These are phyloP conservation scores for Sinodicranocentrus sp. DNA, from an alignment of 2,888 invertebrate genomes.

Conservation along the genomic window DNA sequence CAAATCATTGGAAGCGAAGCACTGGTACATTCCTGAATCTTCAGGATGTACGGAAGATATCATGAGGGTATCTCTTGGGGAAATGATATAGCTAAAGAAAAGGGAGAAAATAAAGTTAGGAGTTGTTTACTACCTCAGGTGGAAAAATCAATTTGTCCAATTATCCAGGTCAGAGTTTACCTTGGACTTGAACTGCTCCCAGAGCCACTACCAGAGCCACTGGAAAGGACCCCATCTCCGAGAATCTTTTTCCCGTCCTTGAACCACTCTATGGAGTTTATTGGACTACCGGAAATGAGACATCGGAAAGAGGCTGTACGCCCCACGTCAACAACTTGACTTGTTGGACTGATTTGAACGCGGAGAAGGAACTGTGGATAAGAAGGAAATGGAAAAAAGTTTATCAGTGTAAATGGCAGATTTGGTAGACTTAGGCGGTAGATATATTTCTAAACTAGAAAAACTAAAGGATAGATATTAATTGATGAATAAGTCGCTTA, in stretches of 20 bases:
- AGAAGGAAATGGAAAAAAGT: neutral
- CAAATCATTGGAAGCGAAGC: conserved; percentile 90
- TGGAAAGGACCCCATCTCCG: conserved; percentile 79
- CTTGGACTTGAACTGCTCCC: conserved; percentile 51
- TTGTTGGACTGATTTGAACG: conserved; percentile 83
- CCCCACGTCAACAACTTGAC: conserved; percentile 88
- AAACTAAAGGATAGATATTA: no score
- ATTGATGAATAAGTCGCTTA: no score
- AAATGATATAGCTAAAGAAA: conserved; percentile 67
- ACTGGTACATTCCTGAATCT: conserved; percentile 94
- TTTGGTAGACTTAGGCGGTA: no score
- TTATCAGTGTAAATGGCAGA: no score
- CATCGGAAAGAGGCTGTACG: conserved; percentile 92
- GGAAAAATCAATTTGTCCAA: neutral
- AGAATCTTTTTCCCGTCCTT: conserved; percentile 86
- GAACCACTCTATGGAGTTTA: conserved; percentile 88
- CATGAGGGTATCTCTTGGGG: conserved; percentile 77
- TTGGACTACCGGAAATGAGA: conserved; percentile 91
- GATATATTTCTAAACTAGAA: no score
- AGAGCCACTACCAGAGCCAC: conserved; percentile 2
- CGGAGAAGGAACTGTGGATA: conserved; percentile 86
- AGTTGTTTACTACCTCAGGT: no score
- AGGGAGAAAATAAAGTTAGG: neutral
- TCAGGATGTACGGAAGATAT: conserved; percentile 84
- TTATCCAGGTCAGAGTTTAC: conserved; percentile 26